Conservation (phyloP, 2,888 invertebrate species). For the Gari tellinella region DNA sequence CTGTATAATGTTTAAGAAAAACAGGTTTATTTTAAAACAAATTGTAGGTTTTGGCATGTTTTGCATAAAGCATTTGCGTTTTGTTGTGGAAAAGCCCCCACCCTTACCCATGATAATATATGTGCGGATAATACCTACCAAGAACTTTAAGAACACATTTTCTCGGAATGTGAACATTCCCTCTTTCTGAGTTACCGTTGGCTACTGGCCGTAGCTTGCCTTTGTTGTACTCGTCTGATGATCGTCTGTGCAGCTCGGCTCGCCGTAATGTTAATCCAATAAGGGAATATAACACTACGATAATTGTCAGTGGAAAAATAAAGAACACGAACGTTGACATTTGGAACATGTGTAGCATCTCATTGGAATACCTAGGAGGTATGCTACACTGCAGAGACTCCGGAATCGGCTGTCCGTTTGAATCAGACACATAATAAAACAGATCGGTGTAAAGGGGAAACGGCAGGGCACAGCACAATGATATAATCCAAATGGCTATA, state of each 20-base stretch:
- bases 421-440: conserved; percentile 70
- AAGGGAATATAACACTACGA: conserved; percentile 90
- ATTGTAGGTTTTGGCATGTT: too few relatives aligned
- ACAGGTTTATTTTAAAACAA: too few relatives aligned
- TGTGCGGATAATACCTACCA: too few relatives aligned
- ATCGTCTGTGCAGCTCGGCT: conserved; percentile 61
- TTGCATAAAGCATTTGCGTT: too few relatives aligned
- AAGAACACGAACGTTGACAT: conserved; percentile 93
- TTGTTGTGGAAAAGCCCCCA: too few relatives aligned
- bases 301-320: conserved; percentile 89
- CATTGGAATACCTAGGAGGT: conserved; percentile 63
- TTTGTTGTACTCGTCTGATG: conserved; percentile 44
- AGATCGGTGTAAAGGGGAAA: conserved; percentile 80
- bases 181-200: conserved; percentile 28
- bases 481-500: conserved; percentile 92
- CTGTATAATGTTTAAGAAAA: too few relatives aligned
- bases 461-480: conserved; percentile 89
- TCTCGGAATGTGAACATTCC: conserved; percentile 34
- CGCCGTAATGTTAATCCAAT: conserved; percentile 77
- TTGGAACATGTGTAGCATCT: conserved; percentile 87
- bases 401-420: conserved; percentile 51
- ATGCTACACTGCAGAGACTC: conserved; percentile 80
- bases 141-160: conserved; percentile 43
- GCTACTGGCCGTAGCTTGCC: conserved; percentile 15
- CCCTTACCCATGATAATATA: too few relatives aligned